Evolutionary conservation across 2,797 vertebrate species (phyloP), one percentile per base, ranked within the genome.

Genomic region (Balearica regulorum): DNA sequence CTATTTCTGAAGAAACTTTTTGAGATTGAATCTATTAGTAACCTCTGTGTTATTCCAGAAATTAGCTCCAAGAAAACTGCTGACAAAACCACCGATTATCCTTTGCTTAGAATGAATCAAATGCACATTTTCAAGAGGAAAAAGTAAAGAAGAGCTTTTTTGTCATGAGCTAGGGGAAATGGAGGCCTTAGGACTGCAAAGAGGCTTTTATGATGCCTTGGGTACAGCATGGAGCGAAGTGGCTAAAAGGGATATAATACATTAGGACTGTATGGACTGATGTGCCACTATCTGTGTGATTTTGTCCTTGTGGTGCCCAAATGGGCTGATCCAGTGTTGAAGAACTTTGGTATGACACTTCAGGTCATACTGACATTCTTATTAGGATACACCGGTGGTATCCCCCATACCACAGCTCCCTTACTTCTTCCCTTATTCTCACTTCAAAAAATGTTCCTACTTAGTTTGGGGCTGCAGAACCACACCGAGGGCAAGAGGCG

Each of bases 341-440:
- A 86, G n/a, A 66, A 5, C 31, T 90, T 78, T 43, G 28, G 5
- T 71, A 26, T 7, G 37, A 29, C 55, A 57, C 13, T 48, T 65
- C 9, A 26, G 58, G 19, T 44, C 0, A 0, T 31, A 66, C 8
- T 46, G 41, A 25, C 10, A 18, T 58, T 41, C 41, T 20, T 24
- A 1, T 58, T n/a, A 39, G 16, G 16, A 22, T 61, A 55, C n/a
- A 16, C 13, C 0, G 0, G 8, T 54, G 13, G 7, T 29, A 49
- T 12, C 24, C 15, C 39, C 29, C 5, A 5, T 4, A 7, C 9
- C 26, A 16, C 0, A 1, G 3, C 6, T 86, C 39, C 10, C 10
- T 78, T 92, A 14, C 7, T 17, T 62, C 46, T 84, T 71, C 7
- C 18, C 12, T 81, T 53, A 35, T 28, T 75, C 17, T 37, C 20